These are phyloP conservation scores for Daphoenositta chrysoptera DNA, from an alignment of 2,113 vertebrate genomes.

Conservation along the genomic window DNA sequence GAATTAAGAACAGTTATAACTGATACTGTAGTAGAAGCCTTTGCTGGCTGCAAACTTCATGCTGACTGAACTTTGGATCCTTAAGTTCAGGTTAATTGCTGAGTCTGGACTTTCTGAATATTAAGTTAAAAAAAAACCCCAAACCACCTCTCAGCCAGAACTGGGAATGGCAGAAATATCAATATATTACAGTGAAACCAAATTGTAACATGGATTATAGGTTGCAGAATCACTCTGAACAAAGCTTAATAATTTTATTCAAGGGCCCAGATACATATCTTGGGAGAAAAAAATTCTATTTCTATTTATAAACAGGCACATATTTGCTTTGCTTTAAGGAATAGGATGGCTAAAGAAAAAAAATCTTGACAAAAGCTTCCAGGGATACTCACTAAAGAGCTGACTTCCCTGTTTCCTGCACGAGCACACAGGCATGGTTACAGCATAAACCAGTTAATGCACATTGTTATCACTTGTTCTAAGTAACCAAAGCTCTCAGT, in stretches of 20 bases:
- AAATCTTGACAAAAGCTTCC: not conserved
- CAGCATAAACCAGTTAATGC: not conserved
- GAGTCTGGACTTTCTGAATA: not conserved
- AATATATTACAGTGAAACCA: not conserved
- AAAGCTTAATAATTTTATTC: not conserved
- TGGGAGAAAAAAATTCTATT: too few species aligned
- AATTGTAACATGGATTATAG: not conserved
- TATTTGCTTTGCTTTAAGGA: not conserved
- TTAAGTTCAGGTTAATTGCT: not conserved
- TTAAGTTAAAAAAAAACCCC: not conserved
- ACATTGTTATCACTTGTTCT: constrained; percentile 6
- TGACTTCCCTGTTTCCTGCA: not conserved
- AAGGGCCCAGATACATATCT: not conserved
- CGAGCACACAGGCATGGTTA: not conserved
- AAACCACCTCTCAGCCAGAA: not conserved
- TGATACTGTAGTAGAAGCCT: not conserved
- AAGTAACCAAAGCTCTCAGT: not conserved
- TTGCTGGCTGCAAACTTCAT: not conserved
- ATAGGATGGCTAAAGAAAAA: not conserved
- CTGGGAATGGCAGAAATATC: not conserved
- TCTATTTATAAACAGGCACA: not conserved
- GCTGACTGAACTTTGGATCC: not conserved
- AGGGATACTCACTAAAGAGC: not conserved
- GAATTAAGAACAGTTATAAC: not conserved
- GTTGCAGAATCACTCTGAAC: not conserved